A percentile compares a stretch with the other conserved stretches of the same genome.
These are phyloP conservation scores for Brachyalestes nurse DNA, from an alignment of 2,797 vertebrate genomes.

Conservation along the genomic window DNA sequence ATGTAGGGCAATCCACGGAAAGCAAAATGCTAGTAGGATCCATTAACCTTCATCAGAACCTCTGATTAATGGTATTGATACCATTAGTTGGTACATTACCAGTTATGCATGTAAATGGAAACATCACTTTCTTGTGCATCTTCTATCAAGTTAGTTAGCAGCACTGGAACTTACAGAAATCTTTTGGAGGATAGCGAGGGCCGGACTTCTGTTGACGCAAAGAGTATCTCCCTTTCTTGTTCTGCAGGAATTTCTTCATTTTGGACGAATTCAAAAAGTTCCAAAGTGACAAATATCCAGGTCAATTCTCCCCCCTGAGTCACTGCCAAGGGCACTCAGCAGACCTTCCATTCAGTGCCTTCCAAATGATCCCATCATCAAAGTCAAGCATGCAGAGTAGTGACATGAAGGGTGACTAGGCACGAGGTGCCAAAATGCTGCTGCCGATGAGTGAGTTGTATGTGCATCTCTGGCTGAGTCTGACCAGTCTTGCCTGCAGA, in stretches of 20 bases:
- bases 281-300: conserved; percentile 61
- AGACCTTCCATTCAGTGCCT: conserved; percentile 42
- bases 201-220: conserved; percentile 72
- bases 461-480: conserved; percentile 68
- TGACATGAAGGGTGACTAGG: conserved; percentile 66
- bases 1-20: conserved; percentile 14
- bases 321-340: conserved; percentile 8
- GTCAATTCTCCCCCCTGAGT: conserved; percentile 49
- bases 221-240: conserved; percentile 73
- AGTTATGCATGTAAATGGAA: neutral
- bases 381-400: conserved; percentile 51
- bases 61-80: neutral
- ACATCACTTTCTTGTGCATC: neutral
- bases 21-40: conserved; percentile 11
- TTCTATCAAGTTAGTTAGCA: conserved; percentile 36
- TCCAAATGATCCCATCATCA: conserved; percentile 59
- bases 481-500: conserved; percentile 71
- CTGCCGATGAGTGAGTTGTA: conserved; percentile 72
- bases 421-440: conserved; percentile 63
- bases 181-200: conserved; percentile 74
- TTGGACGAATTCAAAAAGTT: conserved; percentile 58
- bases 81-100: neutral
- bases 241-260: conserved; percentile 77
- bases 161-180: conserved; percentile 84
- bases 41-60: conserved; percentile 33